phyloP scores from a whole-genome alignment of 2,888 invertebrate species.

The Teleiodes luculella region DNA sequence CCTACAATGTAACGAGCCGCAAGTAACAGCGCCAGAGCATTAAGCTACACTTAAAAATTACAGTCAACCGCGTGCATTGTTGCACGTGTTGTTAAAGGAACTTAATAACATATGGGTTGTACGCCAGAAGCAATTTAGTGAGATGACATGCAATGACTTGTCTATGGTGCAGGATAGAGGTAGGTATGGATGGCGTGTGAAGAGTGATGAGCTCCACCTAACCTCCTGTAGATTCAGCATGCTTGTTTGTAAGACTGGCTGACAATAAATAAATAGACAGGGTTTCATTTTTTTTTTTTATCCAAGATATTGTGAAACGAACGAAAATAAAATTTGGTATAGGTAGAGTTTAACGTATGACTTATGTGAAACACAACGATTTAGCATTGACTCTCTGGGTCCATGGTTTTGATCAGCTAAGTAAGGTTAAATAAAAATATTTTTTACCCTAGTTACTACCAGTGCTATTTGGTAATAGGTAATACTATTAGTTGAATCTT shows the following conservation, averaged over 20 bases:
- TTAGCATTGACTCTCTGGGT: no score
- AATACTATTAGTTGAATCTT: no score
- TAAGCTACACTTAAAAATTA: neutral
- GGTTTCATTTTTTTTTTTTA: no score
- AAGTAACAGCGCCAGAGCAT: neutral
- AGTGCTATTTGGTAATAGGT: no score
- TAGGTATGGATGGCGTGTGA: neutral
- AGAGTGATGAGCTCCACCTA: neutral
- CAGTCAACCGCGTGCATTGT: neutral
- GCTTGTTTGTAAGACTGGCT: neutral
- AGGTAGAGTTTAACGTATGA: no score
- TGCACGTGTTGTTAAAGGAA: neutral
- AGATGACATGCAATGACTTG: neutral
- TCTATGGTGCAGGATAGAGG: neutral
- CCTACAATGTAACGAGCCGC: neutral
- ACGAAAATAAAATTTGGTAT: no score
- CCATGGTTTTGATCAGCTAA: no score
- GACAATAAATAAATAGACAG: no score
- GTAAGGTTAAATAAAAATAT: no score
- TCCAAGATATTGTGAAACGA: no score
- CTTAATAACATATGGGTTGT: neutral
- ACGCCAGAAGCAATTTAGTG: neutral
- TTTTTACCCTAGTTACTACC: no score
- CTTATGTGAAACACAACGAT: no score
- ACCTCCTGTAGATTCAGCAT: neutral